Evolutionary conservation across 2,797 vertebrate genomes (phyloP), one percentile per base, ranked within the genome.

Genomic region (Enteromius viviparus): DNA sequence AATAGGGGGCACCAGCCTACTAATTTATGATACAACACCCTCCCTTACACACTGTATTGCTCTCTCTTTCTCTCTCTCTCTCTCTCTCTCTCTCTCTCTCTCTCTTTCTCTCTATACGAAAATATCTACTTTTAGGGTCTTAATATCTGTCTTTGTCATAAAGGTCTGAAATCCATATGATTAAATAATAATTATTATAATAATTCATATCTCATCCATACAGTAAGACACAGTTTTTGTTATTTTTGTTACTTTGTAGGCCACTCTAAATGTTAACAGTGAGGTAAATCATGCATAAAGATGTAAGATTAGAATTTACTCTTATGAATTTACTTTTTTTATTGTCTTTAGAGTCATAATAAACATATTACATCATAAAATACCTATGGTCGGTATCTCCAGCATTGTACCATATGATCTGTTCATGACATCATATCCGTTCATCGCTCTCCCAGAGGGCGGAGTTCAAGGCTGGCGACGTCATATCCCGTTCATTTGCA

Each of bases 351-450:
- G n/a, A 58, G 55, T 58, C 55, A 58, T 58, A 58, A 58, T n/a
- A 55, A 21, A 72, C 47, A 51, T 5, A 37, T 72, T 72, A n/a
- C 5, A 53, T n/a, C 17, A 21, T 49, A 32, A 53, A 64, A 32
- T 32, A 29, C 6, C 12, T 7, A 21, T 53, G 47, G 17, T 23
- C 8, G 8, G 15, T 21, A 72, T 72, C 9, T 72, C 17, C 26
- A 12, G 10, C 29, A 53, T 3, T 1, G 15, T 45, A 45, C 6
- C 40, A 15, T 17, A 45, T 4, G 40, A 70, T 70, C 21, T n/a
- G 11, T 58, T 62, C 11, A 8, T 78, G 55, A 87, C 82, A 70
- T 86, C 88, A 90, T 58, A 62, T 88, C 89, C 29, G 84, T 78
- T 75, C 15, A n/a, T 78, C 42, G 6, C 32, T 64, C 11, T n/a